phyloP scores from a whole-genome alignment of 2,888 invertebrate genomes.

The Drosophila mayaguana region DNA sequence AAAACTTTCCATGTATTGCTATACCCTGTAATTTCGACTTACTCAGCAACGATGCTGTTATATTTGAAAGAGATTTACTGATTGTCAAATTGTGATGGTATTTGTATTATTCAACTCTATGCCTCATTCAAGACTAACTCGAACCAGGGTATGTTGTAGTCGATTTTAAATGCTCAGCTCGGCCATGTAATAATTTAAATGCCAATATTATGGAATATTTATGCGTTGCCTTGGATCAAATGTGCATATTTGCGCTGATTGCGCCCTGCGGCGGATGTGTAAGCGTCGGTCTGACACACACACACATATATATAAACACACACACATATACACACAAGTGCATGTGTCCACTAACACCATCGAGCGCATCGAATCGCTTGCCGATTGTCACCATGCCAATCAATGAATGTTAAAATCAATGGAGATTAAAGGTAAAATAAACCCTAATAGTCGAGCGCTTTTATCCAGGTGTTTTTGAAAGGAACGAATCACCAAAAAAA shows the following conservation, averaged over 20 bases:
- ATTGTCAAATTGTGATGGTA: neutral
- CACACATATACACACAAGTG: constrained; percentile 8
- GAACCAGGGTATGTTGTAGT: neutral
- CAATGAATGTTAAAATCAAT: constrained; percentile 27
- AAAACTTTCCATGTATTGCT: neutral
- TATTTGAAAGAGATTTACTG: too few species aligned
- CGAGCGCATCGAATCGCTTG: constrained; percentile 19
- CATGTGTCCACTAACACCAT: constrained; percentile 25
- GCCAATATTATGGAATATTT: constrained; percentile 51
- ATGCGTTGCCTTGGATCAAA: constrained; percentile 53
- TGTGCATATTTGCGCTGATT: constrained; percentile 63
- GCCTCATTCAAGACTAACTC: neutral
- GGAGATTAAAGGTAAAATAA: constrained; percentile 5
- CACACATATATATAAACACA: constrained; percentile 4
- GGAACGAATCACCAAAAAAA: constrained; percentile 11
- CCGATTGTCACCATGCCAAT: constrained; percentile 1
- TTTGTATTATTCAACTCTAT: neutral
- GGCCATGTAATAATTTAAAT: constrained; percentile 20
- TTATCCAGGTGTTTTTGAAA: constrained; percentile 5
- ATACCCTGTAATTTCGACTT: neutral
- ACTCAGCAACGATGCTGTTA: too few species aligned
- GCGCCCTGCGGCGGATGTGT: constrained; percentile 53
- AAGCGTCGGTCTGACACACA: constrained; percentile 33
- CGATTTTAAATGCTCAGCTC: neutral
- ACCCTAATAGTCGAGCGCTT: neutral